Conservation (phyloP, 1,140 invertebrate species). For the Micrasema longulum region DNA sequence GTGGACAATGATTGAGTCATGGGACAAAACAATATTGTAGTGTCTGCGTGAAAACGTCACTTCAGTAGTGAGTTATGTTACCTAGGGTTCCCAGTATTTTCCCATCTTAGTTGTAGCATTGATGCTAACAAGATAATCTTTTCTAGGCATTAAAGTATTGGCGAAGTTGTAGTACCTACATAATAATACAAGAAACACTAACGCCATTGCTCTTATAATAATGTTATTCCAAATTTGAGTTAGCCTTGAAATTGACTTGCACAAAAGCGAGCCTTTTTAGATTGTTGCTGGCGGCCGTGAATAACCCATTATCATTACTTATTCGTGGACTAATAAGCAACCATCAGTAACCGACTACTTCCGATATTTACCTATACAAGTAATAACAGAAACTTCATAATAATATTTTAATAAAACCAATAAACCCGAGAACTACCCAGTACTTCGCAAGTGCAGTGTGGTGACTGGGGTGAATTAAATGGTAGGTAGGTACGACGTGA, state of each 20-base stretch:
- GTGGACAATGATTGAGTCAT: too few relatives aligned
- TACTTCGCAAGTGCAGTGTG: neutral
- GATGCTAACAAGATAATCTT: neutral
- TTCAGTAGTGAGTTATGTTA: neutral
- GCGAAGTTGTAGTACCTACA: neutral
- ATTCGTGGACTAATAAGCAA: neutral
- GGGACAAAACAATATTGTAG: too few relatives aligned
- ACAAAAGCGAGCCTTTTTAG: conserved; percentile 22
- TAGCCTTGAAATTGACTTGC: neutral
- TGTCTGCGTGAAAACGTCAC: too few relatives aligned
- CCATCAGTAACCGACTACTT: neutral
- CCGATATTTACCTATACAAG: too few relatives aligned
- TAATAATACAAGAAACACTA: neutral
- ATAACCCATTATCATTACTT: neutral
- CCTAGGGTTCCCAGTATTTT: neutral
- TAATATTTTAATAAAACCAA: neutral
- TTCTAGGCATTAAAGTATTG: neutral
- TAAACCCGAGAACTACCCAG: neutral
- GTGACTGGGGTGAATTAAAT: neutral
- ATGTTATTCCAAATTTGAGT: conserved; percentile 17
- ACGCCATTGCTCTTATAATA: neutral
- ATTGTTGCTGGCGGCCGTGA: conserved; percentile 22
- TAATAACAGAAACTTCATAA: neutral
- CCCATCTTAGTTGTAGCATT: too few relatives aligned
- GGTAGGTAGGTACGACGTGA: neutral